These are phyloP conservation scores for Lottia scabra DNA, from an alignment of 2,888 invertebrate genomes.

Conservation along the genomic window DNA sequence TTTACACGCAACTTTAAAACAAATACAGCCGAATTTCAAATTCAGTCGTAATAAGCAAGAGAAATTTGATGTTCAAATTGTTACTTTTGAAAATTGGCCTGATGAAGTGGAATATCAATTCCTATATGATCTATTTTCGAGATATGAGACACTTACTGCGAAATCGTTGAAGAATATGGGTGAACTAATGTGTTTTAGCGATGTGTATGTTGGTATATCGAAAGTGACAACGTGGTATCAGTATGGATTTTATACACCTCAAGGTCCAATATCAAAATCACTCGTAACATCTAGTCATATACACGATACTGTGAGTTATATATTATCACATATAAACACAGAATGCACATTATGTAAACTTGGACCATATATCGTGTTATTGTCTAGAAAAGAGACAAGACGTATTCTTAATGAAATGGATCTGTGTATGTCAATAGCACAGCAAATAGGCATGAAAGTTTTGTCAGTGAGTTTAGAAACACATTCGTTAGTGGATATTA, in stretches of 20 bases:
- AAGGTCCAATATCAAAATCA: conserved; percentile 64
- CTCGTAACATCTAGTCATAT: conserved; percentile 43
- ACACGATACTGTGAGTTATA: conserved; percentile 30
- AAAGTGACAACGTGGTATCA: conserved; percentile 71
- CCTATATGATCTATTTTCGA: conserved; percentile 66
- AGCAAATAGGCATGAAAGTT: conserved; percentile 51
- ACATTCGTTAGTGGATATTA: conserved; percentile 56
- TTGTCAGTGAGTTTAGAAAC: conserved; percentile 54
- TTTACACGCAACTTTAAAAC: conserved; percentile 63
- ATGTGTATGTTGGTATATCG: conserved; percentile 67
- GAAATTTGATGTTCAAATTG: conserved; percentile 44
- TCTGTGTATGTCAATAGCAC: conserved; percentile 58
- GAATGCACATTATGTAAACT: conserved; percentile 18
- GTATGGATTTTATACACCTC: conserved; percentile 71
- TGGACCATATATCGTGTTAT: conserved; percentile 51
- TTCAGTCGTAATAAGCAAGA: not conserved
- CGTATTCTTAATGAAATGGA: conserved; percentile 70
- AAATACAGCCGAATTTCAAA: conserved; percentile 35
- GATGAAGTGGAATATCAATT: conserved; percentile 50
- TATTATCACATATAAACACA: conserved; percentile 32
- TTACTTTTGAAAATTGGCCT: conserved; percentile 62
- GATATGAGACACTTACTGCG: conserved; percentile 43
- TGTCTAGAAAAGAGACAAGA: conserved; percentile 67
- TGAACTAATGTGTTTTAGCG: conserved; percentile 66
- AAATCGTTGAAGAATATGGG: conserved; percentile 32